These are phyloP conservation scores for Ctenoplectra terminalis DNA, from an alignment of 1,140 invertebrate genomes.

Conservation along the genomic window DNA sequence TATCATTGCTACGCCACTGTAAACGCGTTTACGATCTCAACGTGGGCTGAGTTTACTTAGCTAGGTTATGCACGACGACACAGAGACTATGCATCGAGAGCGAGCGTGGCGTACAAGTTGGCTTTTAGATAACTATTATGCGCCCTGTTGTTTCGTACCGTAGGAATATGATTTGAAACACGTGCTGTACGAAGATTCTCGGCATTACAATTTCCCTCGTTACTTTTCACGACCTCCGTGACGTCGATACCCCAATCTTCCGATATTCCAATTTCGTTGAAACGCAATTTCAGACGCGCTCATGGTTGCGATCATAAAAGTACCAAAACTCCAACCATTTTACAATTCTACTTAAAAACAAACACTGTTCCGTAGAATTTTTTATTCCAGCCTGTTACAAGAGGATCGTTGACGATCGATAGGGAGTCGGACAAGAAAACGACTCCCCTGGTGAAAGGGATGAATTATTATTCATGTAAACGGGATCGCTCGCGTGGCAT, in stretches of 20 bases:
- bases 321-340: not conserved
- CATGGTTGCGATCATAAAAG: not conserved
- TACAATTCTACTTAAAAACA: too few relatives aligned
- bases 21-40: constrained; percentile 64
- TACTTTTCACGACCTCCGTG: not conserved
- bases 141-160: constrained; percentile 27
- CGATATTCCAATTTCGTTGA: not conserved
- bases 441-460: constrained; percentile 5
- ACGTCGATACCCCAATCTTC: not conserved
- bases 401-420: not conserved
- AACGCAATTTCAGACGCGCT: not conserved
- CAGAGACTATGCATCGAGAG: not conserved
- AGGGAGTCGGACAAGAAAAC: not conserved
- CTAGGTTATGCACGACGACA: constrained; percentile 45
- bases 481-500: constrained; percentile 2
- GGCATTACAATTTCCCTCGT: not conserved
- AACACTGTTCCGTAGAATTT: too few relatives aligned
- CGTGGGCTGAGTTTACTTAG: constrained; percentile 67
- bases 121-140: constrained; percentile 46
- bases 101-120: constrained; percentile 25
- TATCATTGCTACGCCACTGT: constrained; percentile 58
- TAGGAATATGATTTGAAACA: constrained; percentile 40
- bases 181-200: constrained; percentile 27
- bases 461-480: constrained; percentile 11
- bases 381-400: not conserved